Evolutionary conservation across 2,113 vertebrate genomes (phyloP).

Genomic region (Octodon degus): DNA sequence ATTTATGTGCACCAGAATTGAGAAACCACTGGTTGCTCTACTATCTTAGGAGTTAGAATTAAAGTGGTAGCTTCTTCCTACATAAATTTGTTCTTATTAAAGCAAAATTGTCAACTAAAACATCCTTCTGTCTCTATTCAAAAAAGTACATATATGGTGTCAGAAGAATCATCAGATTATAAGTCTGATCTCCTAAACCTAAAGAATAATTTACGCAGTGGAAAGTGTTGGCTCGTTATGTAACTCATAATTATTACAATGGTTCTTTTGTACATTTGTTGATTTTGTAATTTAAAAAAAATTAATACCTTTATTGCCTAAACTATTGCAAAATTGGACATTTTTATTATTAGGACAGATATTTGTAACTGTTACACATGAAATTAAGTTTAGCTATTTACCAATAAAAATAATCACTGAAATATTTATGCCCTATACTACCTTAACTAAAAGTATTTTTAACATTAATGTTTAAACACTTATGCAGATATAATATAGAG

Average conservation of each 20-base stretch:
- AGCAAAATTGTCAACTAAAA: constrained; percentile 3
- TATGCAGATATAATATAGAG: background rate
- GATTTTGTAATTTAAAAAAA: background rate
- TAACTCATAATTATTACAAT: constrained; percentile 14
- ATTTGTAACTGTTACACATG: background rate
- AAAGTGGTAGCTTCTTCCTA: constrained; percentile 24
- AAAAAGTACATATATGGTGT: background rate
- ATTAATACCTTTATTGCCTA: constrained; percentile 33
- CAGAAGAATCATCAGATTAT: background rate
- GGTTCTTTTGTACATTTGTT: constrained; percentile 14
- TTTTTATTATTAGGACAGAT: constrained; percentile 22
- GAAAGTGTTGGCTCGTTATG: background rate
- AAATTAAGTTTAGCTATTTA: constrained; percentile 39
- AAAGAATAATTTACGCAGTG: constrained; percentile 20
- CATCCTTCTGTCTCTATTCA: background rate
- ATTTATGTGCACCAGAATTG: background rate
- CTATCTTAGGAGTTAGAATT: constrained; percentile 32
- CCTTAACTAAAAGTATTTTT: background rate
- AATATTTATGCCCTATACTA: constrained; percentile 24
- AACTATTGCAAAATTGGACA: constrained; percentile 12
- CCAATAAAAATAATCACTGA: constrained; percentile 18
- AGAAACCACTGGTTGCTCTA: background rate
- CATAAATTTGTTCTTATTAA: constrained; percentile 6
- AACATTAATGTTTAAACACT: constrained; percentile 33
- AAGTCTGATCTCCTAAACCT: background rate